Evolutionary conservation across 2,113 vertebrate species (phyloP), one percentile per base, ranked within the genome.

Genomic region (Pyxicephalus adspersus): DNA sequence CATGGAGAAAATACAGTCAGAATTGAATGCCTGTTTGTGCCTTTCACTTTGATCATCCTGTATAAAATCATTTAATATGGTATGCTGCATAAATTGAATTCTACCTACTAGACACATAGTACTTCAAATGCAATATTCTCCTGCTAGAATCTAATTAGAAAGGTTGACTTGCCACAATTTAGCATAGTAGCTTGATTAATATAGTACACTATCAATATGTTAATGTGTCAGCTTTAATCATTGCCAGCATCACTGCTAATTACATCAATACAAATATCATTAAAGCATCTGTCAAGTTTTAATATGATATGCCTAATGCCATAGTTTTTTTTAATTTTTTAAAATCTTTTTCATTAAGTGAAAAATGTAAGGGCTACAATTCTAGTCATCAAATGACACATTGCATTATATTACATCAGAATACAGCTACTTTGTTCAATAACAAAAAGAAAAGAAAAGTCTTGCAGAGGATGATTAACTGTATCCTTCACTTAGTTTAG

Each of bases 251-350:
- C 68, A 73, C 67, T 64, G 78, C 58, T 81, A 81, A 73, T 81
- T 81, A 81, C 60, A 81, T 81, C 78, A 64, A 81, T 64, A 81
- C 60, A 81, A 81, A 73, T 81, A 81, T 61, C 67, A 70, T 81
- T 81, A 71, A 80, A 63, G 66, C 23, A 61, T 64, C 67, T 81
- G 78, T 81, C 78, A 81, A 11, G 45, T 50, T 55, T 81, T 81
- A 81, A 73, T 81, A 72, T 55, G 38, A 5, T 31, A 20, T 81
- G 68, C 50, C 58, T 72, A 73, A 25, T 73, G 54, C 71, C 78
- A 81, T 73, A 73, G 38, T 60, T 38, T 25, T 64, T 80, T 64
- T 45, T 73, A n/a, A n/a, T n/a, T n/a, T n/a, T n/a, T n/a, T n/a
- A n/a, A n/a, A n/a, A n/a, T n/a, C n/a, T n/a, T n/a, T n/a, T 58